Percentiles rank a stretch among this genome's conserved stretches.
Evolutionary conservation across 2,113 vertebrate genomes (phyloP).

Genomic region (Chaetorhynchus papuensis): DNA sequence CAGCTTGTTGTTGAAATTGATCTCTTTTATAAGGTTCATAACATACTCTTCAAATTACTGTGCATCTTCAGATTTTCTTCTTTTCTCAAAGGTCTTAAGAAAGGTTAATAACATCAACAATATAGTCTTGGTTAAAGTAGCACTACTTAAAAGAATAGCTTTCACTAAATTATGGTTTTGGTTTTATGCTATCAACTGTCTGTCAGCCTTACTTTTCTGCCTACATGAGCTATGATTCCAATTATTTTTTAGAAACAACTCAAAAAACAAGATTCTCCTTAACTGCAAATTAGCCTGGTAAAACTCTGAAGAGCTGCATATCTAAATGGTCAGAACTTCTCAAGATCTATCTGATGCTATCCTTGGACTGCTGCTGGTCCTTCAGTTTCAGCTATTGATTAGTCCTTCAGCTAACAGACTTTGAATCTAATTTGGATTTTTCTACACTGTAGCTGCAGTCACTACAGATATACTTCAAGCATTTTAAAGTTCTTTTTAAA

Average conservation of each 20-base stretch:
- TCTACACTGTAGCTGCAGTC: background rate
- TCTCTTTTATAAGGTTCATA: slow-evolving; percentile 36
- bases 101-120: slow-evolving; percentile 20
- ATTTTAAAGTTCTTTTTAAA: background rate
- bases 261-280: background rate
- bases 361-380: background rate
- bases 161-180: background rate
- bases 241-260: background rate
- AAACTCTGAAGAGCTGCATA: background rate
- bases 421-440: background rate
- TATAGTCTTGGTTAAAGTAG: background rate
- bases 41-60: slow-evolving; percentile 13
- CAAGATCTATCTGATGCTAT: background rate
- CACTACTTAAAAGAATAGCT: background rate
- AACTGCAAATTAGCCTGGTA: background rate
- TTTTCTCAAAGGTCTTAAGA: background rate
- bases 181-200: background rate
- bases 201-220: background rate
- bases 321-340: background rate
- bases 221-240: background rate
- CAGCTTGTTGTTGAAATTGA: slow-evolving; percentile 54
- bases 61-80: background rate
- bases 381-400: background rate
- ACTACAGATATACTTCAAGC: background rate
- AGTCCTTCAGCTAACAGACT: background rate